Evolutionary conservation across 2,113 vertebrate species (phyloP).

Genomic region (Murina feae): DNA sequence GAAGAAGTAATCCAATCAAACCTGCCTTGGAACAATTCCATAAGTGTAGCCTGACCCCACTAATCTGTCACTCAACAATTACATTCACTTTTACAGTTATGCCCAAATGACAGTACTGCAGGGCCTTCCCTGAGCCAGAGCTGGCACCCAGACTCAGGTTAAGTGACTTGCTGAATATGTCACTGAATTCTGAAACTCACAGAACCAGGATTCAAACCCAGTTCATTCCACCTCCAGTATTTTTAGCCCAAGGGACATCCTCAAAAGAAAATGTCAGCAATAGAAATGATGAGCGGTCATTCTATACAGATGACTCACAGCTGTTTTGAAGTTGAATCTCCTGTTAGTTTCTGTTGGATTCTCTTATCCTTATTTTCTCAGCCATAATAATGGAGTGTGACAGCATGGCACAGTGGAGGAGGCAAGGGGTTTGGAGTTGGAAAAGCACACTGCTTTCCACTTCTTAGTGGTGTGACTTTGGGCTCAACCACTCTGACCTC

Average conservation of each 20-base stretch:
- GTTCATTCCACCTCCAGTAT: neutral
- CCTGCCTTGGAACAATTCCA: neutral
- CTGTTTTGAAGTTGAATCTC: neutral
- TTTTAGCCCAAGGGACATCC: neutral
- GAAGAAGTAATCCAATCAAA: neutral
- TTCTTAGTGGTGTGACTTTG: neutral
- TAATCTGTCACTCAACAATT: neutral
- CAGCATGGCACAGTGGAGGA: neutral
- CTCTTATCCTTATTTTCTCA: neutral
- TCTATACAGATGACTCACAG: neutral
- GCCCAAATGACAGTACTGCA: neutral
- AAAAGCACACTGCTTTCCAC: neutral
- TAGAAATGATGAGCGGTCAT: neutral
- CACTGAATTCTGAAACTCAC: neutral
- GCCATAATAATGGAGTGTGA: neutral
- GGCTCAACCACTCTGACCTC: neutral
- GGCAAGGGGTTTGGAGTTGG: neutral
- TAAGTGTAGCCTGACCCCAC: neutral
- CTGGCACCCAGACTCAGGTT: neutral
- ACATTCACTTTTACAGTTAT: neutral
- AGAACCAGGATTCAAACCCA: neutral
- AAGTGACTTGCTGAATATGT: neutral
- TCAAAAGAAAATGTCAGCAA: neutral
- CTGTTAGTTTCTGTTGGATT: neutral
- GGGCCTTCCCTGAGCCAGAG: neutral